Base-by-base conservation (phyloP, 2,113 vertebrate genomes). In the Cheilinus undulatus region DNA sequence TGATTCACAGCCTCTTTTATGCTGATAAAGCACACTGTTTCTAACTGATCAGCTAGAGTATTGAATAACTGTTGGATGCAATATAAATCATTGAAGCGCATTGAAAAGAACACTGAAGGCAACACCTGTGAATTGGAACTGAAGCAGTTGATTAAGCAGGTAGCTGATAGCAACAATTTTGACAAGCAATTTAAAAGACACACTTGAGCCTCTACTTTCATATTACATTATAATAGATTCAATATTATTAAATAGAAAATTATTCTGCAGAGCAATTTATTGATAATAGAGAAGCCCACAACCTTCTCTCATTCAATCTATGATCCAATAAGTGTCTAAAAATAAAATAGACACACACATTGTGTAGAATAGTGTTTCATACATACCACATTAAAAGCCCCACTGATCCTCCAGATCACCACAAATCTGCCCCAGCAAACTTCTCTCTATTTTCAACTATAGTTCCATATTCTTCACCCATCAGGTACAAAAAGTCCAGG, bases 311-410 rank as follows among this genome's bases (percentile, higher is more conserved):
- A 36, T 43, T 27, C 8, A 53, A 49, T 40, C 23, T 51, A 40
- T 5, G 28, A 34, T 23, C 42, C 2, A 52, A 49, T 22, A 40
- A 36, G 10, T 19, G 53, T 4, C 14, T 4, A 34, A 1, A 3
- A 43, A 43, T 49, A 43, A 5, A 7, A 56, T 32, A 26, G 3
- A 68, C 13, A 23, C 26, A 45, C 61, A 64, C 30, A 54, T 42
- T 34, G 17, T 56, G 12, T 32, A 20, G 38, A 30, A 42, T 50
- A n/a, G 23, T 52, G 45, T 81, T 56, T 26, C 23, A 80, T 92
- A 92, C 91, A 38, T 90, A 92, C 90, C 90, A 87, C 73, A 87
- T 65, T n/a, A 83, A 87, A 73, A 40, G 75, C 49, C 51, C 40
- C 50, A 65, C 65, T 52, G 70, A 52, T 77, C 76, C 77, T 23